These are phyloP conservation scores for Leucoraja ocellata DNA, from an alignment of 2,797 vertebrate species.

Conservation along the genomic window DNA sequence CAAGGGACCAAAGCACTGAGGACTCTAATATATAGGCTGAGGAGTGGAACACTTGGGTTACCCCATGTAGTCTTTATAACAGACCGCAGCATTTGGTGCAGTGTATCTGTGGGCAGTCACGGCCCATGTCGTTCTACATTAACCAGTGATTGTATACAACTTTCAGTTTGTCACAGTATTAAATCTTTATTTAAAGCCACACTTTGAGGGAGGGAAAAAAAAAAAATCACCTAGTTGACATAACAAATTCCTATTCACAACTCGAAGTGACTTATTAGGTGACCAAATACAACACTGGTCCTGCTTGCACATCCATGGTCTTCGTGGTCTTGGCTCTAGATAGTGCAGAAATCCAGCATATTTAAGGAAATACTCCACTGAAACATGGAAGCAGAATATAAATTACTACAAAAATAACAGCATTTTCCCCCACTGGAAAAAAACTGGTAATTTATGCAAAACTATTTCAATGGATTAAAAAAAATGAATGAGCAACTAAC, in stretches of 20 bases:
- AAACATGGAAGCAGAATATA: constrained; percentile 16
- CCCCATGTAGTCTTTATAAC: no score
- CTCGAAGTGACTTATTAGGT: not conserved
- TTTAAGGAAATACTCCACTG: constrained; percentile 20
- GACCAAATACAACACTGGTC: not conserved
- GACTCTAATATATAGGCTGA: no score
- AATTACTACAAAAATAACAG: constrained; percentile 33
- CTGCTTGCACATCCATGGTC: not conserved
- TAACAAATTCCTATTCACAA: constrained; percentile 21
- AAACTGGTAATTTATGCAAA: constrained; percentile 32
- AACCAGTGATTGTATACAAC: not conserved
- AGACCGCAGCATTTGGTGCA: no score
- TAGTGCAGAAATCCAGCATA: constrained; percentile 13
- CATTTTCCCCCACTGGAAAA: not conserved
- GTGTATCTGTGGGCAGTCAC: no score
- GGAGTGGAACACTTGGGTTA: no score
- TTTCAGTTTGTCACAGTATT: constrained; percentile 11
- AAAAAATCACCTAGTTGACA: not conserved
- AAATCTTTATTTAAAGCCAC: constrained; percentile 34
- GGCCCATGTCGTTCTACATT: no score
- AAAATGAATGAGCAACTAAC: constrained; percentile 16
- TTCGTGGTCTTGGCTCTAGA: not conserved
- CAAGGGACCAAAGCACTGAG: no score
- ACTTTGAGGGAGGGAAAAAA: not conserved
- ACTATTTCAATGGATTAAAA: not conserved